A percentile compares a stretch with the other conserved stretches of the same genome.
phyloP scores from a whole-genome alignment of 2,113 vertebrate species.

The Orcinus orca region DNA sequence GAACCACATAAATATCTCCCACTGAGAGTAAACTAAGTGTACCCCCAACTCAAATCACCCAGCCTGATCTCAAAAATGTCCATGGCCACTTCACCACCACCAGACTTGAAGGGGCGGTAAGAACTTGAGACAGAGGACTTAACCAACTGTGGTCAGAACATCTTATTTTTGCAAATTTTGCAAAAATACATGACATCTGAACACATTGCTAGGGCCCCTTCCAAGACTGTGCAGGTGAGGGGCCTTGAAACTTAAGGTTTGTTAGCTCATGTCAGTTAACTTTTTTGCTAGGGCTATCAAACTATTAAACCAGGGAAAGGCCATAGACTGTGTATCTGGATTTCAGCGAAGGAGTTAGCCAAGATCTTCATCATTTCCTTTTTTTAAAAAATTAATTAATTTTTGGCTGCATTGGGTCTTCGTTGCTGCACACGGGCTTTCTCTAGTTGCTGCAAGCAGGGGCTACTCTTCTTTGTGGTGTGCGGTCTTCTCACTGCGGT shows the following conservation, averaged over 20 bases:
- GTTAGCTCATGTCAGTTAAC: background rate
- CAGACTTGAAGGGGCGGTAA: background rate
- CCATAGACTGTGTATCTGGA: background rate
- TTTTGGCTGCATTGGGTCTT: too few species aligned
- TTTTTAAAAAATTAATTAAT: too few species aligned
- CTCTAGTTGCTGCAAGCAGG: too few species aligned
- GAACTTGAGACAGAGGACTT: background rate
- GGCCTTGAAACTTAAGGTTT: background rate
- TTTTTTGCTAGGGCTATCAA: background rate
- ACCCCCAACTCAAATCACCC: background rate
- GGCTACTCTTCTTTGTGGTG: too few species aligned
- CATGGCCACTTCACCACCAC: background rate
- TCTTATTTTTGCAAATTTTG: background rate
- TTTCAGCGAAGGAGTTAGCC: constrained; percentile 4
- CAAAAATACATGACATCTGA: background rate
- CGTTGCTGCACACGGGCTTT: too few species aligned
- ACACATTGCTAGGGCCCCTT: background rate
- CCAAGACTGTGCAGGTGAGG: background rate
- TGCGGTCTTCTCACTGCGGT: too few species aligned
- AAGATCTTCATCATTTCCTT: background rate
- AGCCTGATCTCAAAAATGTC: background rate
- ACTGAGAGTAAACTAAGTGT: background rate
- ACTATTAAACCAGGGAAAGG: background rate
- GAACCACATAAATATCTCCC: background rate
- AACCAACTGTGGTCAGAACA: background rate